A percentile compares a stretch with the other conserved stretches of the same genome.
These are phyloP conservation scores for Pica pica DNA, from an alignment of 2,113 vertebrate genomes.

Conservation along the genomic window DNA sequence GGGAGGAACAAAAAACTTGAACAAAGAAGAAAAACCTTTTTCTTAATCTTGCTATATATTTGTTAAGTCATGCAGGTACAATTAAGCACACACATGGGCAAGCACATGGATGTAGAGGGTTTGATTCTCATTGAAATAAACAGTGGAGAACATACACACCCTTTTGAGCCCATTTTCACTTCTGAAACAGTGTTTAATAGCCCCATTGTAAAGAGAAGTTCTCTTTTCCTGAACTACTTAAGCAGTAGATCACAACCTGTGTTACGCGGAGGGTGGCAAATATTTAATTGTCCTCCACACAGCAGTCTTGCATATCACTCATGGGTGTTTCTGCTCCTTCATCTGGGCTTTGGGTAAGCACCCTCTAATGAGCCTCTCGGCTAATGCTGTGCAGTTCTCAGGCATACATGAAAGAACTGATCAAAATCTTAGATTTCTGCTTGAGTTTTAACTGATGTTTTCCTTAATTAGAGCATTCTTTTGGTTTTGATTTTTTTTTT, in stretches of 20 bases:
- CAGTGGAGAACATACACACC: neutral
- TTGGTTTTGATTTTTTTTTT: neutral
- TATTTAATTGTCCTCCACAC: neutral
- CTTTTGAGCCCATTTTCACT: neutral
- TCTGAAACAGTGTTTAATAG: neutral
- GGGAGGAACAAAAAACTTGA: neutral
- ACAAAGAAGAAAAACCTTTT: neutral
- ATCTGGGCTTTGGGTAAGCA: neutral
- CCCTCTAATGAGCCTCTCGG: neutral
- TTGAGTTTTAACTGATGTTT: slow-evolving; percentile 24
- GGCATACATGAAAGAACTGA: neutral
- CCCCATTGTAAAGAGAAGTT: neutral
- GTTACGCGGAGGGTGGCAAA: neutral
- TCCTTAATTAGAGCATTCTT: slow-evolving; percentile 29
- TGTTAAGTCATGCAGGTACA: fast-evolving
- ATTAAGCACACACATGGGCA: neutral
- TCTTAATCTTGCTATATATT: neutral
- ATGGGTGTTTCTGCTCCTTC: neutral
- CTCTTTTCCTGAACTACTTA: neutral
- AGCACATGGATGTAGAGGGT: neutral
- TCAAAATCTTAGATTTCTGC: neutral
- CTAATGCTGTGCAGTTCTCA: neutral
- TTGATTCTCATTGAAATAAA: neutral
- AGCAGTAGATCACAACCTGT: neutral
- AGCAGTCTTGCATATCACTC: neutral